phyloP scores from a whole-genome alignment of 2,797 vertebrate species.

The Bovichtus variegatus region DNA sequence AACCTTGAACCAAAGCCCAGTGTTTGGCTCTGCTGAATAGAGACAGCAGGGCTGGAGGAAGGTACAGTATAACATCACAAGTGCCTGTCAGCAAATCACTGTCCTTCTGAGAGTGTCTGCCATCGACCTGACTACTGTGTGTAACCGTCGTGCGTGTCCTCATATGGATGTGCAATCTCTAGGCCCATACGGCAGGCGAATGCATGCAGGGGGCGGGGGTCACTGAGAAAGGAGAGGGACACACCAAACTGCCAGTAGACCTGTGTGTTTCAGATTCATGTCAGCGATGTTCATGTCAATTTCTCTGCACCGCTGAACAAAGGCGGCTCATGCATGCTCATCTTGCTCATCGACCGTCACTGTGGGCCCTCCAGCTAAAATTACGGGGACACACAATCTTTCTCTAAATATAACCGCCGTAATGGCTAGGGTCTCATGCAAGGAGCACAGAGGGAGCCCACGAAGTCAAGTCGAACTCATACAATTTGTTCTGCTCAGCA shows the following conservation, averaged over 20 bases:
- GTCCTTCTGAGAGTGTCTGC: conserved; percentile 74
- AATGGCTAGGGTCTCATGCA: conserved; percentile 38
- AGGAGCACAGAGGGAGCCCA: conserved; percentile 23
- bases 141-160: conserved; percentile 64
- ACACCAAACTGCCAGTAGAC: conserved; percentile 65
- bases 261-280: conserved; percentile 49
- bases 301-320: conserved; percentile 56
- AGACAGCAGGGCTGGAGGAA: conserved; percentile 73
- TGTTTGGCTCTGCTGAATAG: conserved; percentile 64
- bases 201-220: conserved; percentile 65
- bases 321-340: conserved; percentile 60
- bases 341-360: conserved; percentile 57
- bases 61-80: conserved; percentile 81
- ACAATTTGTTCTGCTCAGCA: conserved; percentile 50
- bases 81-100: conserved; percentile 71
- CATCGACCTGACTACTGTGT: conserved; percentile 63
- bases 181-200: conserved; percentile 63
- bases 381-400: conserved; percentile 43
- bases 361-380: conserved; percentile 52
- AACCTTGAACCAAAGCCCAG: conserved; percentile 62
- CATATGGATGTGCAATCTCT: conserved; percentile 65
- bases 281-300: conserved; percentile 49
- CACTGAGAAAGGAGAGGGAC: conserved; percentile 78
- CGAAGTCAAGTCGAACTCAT: conserved; percentile 43
- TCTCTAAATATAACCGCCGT: conserved; percentile 41